Evolutionary conservation across 2,888 invertebrate species (phyloP), one percentile per base, ranked within the genome.

Genomic region (Salpingus planirostris): DNA sequence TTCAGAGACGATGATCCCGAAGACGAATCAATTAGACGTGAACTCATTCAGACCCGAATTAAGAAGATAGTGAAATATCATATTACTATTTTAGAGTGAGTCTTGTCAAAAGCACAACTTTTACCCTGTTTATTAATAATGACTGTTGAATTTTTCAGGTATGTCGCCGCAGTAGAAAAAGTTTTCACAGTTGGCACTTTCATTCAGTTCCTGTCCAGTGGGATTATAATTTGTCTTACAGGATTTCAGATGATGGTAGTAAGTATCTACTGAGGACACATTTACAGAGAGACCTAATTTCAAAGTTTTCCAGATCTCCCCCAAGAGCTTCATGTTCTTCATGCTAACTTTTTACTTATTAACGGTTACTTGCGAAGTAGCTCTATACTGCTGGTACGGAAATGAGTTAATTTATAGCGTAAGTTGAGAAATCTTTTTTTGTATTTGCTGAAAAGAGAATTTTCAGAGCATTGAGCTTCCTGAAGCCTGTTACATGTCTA

Each of bases 401-500:
- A 37, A 42, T 24, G 32, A 33, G 21, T 25, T 42, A 7, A 42
- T 38, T 34, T 27, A 30, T 11, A 33, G 29, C 26, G 42, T 42
- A 28, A 28, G 21, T 15, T 18, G 10, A 8, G 11, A 4, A 23
- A 23, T 10, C 23, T 23, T 5, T 11, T 4, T 10, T 23, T 23
- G 7, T 21, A 21, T 21, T 21, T 15, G 21, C 21, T 11, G 12
- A 7, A 21, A 15, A 28, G 15, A 15, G 21, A 21, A 15, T n/a
- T 11, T 15, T 38, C 56, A 70, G 70, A 69, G 70, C 48, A 48
- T 47, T 12, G 60, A 52, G 29, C 43, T 70, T 44, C 49, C 52
- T 39, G 44, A 52, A 38, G 60, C 69, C 13, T 47, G 62, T 38
- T 69, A 67, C 57, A 41, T 51, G 44, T 61, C 44, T 61, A 65